Conservation (phyloP, 92 coral and sea anemone species). For the Palythoa heliodiscus region DNA sequence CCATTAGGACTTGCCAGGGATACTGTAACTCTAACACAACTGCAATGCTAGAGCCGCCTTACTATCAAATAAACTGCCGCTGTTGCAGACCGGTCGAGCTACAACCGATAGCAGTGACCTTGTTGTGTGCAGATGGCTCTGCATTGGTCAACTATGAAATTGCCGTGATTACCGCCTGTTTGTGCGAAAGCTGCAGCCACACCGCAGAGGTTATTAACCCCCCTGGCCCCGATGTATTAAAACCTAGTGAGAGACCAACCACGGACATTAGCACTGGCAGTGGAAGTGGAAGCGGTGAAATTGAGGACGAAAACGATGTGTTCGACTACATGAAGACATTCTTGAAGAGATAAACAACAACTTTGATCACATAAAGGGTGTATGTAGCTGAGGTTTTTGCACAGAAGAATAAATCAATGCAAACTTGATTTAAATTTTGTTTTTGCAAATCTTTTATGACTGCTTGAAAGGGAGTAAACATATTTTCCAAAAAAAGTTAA, state of each 20-base stretch:
- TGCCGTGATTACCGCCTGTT: slow-evolving; percentile 60
- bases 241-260: slow-evolving; percentile 14
- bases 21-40: slow-evolving; percentile 59
- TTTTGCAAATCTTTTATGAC: background rate
- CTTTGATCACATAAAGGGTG: background rate
- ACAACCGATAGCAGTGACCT: slow-evolving; percentile 46
- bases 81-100: slow-evolving; percentile 67
- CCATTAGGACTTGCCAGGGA: slow-evolving; percentile 62
- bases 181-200: slow-evolving; percentile 55
- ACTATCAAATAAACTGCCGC: slow-evolving; percentile 61
- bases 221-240: slow-evolving; percentile 7
- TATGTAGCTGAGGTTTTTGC: background rate
- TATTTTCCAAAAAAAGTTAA: background rate
- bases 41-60: slow-evolving; percentile 54
- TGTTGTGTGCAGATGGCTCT: slow-evolving; percentile 44
- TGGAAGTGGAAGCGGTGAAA: slow-evolving; percentile 25
- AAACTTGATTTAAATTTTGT: background rate
- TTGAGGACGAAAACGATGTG: slow-evolving; percentile 13
- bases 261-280: background rate
- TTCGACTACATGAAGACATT: slow-evolving; percentile 21
- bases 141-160: slow-evolving; percentile 48
- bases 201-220: slow-evolving; percentile 7
- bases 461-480: background rate
- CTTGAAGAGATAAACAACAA: background rate
- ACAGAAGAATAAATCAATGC: background rate